These are phyloP conservation scores for Mola mola DNA, from an alignment of 2,113 vertebrate species.

Conservation along the genomic window DNA sequence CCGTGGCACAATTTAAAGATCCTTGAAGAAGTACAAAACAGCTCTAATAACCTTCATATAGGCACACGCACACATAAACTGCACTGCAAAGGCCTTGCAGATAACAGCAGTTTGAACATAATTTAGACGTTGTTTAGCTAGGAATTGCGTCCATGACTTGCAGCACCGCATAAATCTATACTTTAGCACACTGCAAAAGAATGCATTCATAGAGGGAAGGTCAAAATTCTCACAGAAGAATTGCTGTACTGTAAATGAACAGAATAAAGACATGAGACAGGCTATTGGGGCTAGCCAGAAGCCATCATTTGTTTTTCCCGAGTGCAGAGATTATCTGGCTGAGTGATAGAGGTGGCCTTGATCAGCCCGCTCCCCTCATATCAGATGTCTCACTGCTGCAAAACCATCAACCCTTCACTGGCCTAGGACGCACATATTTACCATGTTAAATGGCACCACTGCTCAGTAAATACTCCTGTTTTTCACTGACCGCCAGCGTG, in stretches of 20 bases:
- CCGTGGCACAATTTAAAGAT: conserved; percentile 45
- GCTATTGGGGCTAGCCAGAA: conserved; percentile 49
- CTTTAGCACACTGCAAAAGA: too few species aligned
- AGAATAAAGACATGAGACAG: conserved; percentile 68
- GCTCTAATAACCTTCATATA: conserved; percentile 36
- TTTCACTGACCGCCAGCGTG: conserved; percentile 56
- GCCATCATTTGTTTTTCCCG: conserved; percentile 70
- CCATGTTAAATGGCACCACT: conserved; percentile 69
- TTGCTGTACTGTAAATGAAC: conserved; percentile 39
- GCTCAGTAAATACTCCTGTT: conserved; percentile 71
- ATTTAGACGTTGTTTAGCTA: conserved; percentile 5
- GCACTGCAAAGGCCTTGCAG: conserved; percentile 3
- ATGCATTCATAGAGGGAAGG: neutral
- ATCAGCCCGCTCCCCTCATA: conserved; percentile 74
- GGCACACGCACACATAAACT: neutral
- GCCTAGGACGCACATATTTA: conserved; percentile 72
- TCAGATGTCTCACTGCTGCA: conserved; percentile 71
- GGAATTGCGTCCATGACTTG: conserved; percentile 3
- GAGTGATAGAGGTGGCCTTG: conserved; percentile 81
- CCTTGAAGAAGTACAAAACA: conserved; percentile 27
- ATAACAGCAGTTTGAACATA: conserved; percentile 11
- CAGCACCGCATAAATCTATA: too few species aligned
- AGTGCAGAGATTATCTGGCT: conserved; percentile 74
- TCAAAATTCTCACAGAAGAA: neutral
- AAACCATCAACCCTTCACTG: conserved; percentile 71